Base-by-base conservation (phyloP, 2,797 vertebrate species). In the Podargus strigoides region DNA sequence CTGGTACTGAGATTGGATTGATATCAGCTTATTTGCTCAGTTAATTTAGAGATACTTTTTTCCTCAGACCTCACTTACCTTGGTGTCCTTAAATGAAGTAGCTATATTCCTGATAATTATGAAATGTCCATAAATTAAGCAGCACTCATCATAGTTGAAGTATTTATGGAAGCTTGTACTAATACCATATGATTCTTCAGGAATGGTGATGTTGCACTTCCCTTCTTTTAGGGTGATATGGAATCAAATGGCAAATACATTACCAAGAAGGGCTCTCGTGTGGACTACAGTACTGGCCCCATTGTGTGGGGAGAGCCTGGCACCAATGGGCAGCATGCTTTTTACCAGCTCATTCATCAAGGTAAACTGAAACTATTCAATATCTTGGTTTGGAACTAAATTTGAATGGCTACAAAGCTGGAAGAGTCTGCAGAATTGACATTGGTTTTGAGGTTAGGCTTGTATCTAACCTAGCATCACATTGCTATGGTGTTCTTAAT, bases 281-380 rank as follows among this genome's bases (percentile, higher is more conserved):
- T 99, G 59, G 98, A 99, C 97, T 98, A 99, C 97, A 98, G 96
- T 95, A 99, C 99, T 1, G 99, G 99, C 46, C 99, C 99, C 32
- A 99, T 99, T 21, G 98, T 99, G 46, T 99, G 99, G 99, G 99
- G 99, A 17, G 99, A 99, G 92, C 99, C 99, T 53, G 99, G 99
- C 95, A 99, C 99, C 90, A 99, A 99, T 6, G 99, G 99, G 36
- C 99, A 99, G 95, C 99, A 99, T 17, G 99, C 99, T 14, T 99
- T 99, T 97, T 99, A 99, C 96, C 99, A 99, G 97, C 99, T 99
- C 89, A 99, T 99, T 95, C 99, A 99, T 94, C 99, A 99, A 98
- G 99, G 99, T 99, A 97, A 73, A 44, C 27, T n/a, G 10, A 44
- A 41, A 30, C 23, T 52, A 4, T 19, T 68, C 8, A n/a, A 12